A percentile compares a stretch with the other conserved stretches of the same genome.
Evolutionary conservation across 2,888 invertebrate species (phyloP).

Genomic region (Electrophaes corylata): DNA sequence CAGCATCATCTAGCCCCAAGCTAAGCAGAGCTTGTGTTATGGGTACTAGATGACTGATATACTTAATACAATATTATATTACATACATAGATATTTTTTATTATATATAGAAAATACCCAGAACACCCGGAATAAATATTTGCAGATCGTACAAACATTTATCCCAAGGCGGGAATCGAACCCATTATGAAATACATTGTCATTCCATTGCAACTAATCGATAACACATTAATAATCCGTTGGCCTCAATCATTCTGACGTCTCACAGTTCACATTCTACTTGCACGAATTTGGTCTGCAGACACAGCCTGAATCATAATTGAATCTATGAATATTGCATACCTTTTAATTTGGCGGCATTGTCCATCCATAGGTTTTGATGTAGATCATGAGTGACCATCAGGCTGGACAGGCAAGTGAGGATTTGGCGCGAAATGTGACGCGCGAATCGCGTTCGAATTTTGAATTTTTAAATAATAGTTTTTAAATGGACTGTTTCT

Average conservation of each 20-base stretch:
- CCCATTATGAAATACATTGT: slow-evolving; percentile 3
- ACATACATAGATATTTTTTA: too few species aligned
- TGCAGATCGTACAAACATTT: too few species aligned
- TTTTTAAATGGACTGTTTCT: slow-evolving; percentile 44
- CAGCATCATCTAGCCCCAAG: too few species aligned
- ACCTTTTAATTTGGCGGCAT: slow-evolving; percentile 54
- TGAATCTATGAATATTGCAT: slow-evolving; percentile 55
- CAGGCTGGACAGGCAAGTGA: too few species aligned
- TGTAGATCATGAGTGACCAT: slow-evolving; percentile 24
- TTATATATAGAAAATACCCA: too few species aligned
- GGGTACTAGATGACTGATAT: too few species aligned
- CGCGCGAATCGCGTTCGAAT: slow-evolving; percentile 57
- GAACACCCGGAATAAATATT: too few species aligned
- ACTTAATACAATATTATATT: too few species aligned
- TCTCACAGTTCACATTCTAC: slow-evolving; percentile 31
- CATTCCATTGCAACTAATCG: slow-evolving; percentile 12
- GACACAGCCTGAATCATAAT: slow-evolving; percentile 64
- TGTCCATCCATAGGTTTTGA: slow-evolving; percentile 50
- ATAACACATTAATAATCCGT: slow-evolving; percentile 64
- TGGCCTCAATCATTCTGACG: slow-evolving; percentile 49
- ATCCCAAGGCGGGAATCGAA: too few species aligned
- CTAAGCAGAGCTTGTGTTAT: too few species aligned
- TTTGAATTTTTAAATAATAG: slow-evolving; percentile 37
- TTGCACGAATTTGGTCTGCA: slow-evolving; percentile 55
- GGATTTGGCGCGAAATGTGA: slow-evolving; percentile 54